Conservation (phyloP, 2,797 vertebrate genomes). For the Rhincodon typus region DNA sequence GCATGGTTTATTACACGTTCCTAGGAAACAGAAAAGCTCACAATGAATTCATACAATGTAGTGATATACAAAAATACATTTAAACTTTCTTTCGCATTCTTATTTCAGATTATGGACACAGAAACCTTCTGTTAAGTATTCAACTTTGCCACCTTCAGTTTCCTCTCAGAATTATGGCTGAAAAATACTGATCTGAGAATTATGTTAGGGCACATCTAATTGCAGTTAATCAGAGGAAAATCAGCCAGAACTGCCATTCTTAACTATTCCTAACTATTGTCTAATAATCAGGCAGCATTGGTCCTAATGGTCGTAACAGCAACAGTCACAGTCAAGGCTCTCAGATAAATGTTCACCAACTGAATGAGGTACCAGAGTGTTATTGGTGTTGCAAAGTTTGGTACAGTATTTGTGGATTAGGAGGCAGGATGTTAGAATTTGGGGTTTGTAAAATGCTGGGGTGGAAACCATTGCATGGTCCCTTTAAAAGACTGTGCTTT, state of each 20-base stretch:
- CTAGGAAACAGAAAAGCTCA: conserved; percentile 51
- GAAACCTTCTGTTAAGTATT: background rate
- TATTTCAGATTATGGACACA: background rate
- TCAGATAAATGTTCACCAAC: background rate
- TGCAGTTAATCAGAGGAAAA: background rate
- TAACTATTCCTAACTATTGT: background rate
- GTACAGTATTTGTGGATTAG: too few relatives aligned
- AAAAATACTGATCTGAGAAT: background rate
- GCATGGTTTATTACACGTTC: conserved; percentile 91
- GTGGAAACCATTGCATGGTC: background rate
- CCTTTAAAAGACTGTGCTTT: too few relatives aligned
- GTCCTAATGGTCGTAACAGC: background rate
- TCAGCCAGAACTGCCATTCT: background rate
- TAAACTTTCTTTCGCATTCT: background rate
- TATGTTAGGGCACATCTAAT: background rate
- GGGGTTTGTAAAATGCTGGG: too few relatives aligned
- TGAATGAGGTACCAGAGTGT: background rate
- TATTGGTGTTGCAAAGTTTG: background rate
- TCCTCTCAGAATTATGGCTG: background rate
- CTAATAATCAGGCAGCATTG: background rate
- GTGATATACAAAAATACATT: background rate
- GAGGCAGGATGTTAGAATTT: too few relatives aligned
- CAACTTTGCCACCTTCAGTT: background rate
- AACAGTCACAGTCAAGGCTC: background rate
- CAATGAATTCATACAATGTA: background rate